Conservation (phyloP, 2,113 vertebrate species). For the Taurulus bubalis region DNA sequence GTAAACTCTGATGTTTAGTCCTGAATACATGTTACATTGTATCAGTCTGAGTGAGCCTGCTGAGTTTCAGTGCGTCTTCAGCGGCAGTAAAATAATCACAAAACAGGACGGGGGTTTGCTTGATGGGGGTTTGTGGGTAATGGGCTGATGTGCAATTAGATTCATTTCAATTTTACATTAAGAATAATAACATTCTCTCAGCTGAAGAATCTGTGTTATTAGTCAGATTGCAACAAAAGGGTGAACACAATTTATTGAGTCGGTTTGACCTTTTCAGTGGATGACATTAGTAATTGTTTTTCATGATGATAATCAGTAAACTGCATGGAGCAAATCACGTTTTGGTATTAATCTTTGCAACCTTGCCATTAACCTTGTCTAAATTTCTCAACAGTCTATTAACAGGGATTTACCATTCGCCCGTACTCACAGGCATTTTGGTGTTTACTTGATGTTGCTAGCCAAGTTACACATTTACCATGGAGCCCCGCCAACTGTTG, state of each 20-base stretch:
- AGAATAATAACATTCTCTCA: background rate
- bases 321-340: slow-evolving; percentile 25
- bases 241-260: slow-evolving; percentile 10
- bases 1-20: slow-evolving; percentile 33
- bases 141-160: background rate
- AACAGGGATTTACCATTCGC: slow-evolving; percentile 4
- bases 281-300: slow-evolving; percentile 28
- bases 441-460: slow-evolving; percentile 24
- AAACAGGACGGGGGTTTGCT: slow-evolving; percentile 9
- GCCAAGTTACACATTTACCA: slow-evolving; percentile 42
- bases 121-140: background rate
- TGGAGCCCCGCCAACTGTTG: slow-evolving; percentile 36
- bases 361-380: slow-evolving; percentile 42
- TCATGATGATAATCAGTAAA: slow-evolving; percentile 40
- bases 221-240: background rate
- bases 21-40: slow-evolving; percentile 29
- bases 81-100: background rate
- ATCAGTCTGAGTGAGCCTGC: background rate
- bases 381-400: slow-evolving; percentile 2
- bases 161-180: background rate
- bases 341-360: slow-evolving; percentile 41
- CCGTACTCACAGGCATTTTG: slow-evolving; percentile 16
- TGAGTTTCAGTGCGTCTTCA: background rate
- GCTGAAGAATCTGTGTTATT: background rate
- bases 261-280: slow-evolving; percentile 33